Conservation (phyloP, 1,140 invertebrate species). For the Drosophila mayri region DNA sequence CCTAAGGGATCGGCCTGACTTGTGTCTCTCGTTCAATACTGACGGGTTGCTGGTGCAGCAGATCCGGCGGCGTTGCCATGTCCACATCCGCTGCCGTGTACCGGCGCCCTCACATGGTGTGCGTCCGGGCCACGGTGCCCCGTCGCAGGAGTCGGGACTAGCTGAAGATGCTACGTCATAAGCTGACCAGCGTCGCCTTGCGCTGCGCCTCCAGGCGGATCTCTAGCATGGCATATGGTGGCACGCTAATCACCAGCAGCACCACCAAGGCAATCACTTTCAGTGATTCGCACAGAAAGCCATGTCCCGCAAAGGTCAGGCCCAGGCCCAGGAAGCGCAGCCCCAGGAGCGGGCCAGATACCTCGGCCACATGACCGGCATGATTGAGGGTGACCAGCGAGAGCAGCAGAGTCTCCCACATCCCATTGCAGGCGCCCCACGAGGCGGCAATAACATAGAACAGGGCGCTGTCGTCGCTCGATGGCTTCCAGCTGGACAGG, state of each 20-base stretch:
- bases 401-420: constrained; percentile 88
- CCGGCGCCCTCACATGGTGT: constrained; percentile 71
- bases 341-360: constrained; percentile 68
- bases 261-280: constrained; percentile 83
- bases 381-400: constrained; percentile 82
- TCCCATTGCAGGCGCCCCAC: constrained; percentile 90
- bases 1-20: constrained; percentile 20
- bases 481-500: constrained; percentile 88
- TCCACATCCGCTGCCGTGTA: constrained; percentile 7
- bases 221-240: constrained; percentile 85
- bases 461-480: constrained; percentile 89
- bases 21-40: constrained; percentile 43
- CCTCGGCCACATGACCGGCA: constrained; percentile 67
- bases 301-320: constrained; percentile 81
- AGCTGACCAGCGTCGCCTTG: constrained; percentile 79
- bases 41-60: constrained; percentile 25
- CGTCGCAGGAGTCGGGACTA: constrained; percentile 72
- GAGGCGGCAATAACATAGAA: constrained; percentile 90
- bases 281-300: constrained; percentile 80
- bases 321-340: constrained; percentile 78
- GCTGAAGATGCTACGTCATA: constrained; percentile 84
- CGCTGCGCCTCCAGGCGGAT: constrained; percentile 82
- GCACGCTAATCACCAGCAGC: constrained; percentile 84
- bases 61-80: constrained; percentile 8
- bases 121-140: constrained; percentile 72